These are phyloP conservation scores for Pachyramphus minor DNA, from an alignment of 2,113 vertebrate genomes.

Conservation along the genomic window DNA sequence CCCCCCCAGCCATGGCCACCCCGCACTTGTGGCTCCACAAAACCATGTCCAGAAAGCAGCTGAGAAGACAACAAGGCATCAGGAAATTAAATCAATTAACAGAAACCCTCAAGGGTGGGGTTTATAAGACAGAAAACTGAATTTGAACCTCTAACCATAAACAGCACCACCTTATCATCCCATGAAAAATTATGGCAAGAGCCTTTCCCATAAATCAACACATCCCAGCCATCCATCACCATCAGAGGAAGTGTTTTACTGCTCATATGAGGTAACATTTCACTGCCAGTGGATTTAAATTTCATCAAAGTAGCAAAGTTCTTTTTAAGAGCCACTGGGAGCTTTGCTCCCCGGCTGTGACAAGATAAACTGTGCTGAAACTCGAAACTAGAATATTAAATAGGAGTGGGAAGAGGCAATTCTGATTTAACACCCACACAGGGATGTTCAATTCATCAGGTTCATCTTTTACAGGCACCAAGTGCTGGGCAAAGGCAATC, in stretches of 20 bases:
- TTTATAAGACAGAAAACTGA: neutral
- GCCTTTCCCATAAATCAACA: neutral
- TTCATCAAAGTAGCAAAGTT: neutral
- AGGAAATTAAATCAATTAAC: neutral
- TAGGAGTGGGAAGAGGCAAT: neutral
- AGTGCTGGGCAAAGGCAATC: neutral
- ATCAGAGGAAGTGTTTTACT: neutral
- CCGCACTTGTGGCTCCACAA: neutral
- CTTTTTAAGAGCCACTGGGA: neutral
- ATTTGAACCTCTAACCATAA: neutral
- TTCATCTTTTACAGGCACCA: neutral
- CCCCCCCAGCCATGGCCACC: neutral
- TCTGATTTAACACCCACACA: fast-evolving
- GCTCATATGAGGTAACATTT: neutral
- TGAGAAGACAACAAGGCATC: neutral
- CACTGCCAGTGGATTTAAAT: neutral
- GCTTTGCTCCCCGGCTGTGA: neutral
- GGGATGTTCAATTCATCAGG: neutral
- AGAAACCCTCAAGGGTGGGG: neutral
- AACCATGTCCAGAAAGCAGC: neutral
- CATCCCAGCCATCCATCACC: neutral
- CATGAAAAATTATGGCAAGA: neutral
- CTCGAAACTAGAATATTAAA: neutral
- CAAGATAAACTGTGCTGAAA: neutral
- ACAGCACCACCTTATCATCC: neutral